Evolutionary conservation across 2,797 vertebrate species (phyloP), one percentile per base, ranked within the genome.

Genomic region (Manis javanica): DNA sequence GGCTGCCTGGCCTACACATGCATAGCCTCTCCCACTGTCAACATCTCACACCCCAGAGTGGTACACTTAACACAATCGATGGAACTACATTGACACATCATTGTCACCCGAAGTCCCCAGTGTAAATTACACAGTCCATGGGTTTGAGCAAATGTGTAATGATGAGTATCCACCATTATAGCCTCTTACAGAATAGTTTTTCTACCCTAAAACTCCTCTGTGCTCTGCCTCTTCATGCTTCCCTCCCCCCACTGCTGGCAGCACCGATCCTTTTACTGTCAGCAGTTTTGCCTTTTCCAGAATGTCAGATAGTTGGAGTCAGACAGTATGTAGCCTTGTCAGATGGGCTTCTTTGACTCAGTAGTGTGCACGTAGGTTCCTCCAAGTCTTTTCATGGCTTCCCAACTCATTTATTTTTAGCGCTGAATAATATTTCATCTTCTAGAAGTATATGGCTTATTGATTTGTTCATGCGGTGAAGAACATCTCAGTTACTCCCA

Each of bases 1-100:
- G 14, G 31, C 9, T 4, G 19, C 24, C n/a, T 63, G 39, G 12
- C 42, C 16, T 1, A 0, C 16, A 1, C 1, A 8, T 7, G 39
- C 31, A 37, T 14, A 55, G 24, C 10, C 6, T 23, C n/a, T 57
- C 68, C n/a, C 9, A 13, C 51, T 29, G 1, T 53, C 37, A 37
- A 19, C 6, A 6, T 31, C 21, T 61, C 37, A 39, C 79, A 5
- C 77, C 21, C 77, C 21, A 16, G 39, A 82, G 24, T 39, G 42
- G 59, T 13, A 10, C 23, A 0, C 34, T 31, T 13, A 63, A 61
- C 34, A 34, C 29, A 34, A 0, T 9, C 2, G 13, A 14, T 1
- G 51, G 55, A 24, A 14, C 34, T 16, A 1, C 51, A 0, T 0
- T 19, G 42, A 10, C 39, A 31, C 23, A 19, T 69, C 15, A 4